Evolutionary conservation across 2,888 invertebrate genomes (phyloP), one percentile per base, ranked within the genome.

Genomic region (Falcaria lacertinaria): DNA sequence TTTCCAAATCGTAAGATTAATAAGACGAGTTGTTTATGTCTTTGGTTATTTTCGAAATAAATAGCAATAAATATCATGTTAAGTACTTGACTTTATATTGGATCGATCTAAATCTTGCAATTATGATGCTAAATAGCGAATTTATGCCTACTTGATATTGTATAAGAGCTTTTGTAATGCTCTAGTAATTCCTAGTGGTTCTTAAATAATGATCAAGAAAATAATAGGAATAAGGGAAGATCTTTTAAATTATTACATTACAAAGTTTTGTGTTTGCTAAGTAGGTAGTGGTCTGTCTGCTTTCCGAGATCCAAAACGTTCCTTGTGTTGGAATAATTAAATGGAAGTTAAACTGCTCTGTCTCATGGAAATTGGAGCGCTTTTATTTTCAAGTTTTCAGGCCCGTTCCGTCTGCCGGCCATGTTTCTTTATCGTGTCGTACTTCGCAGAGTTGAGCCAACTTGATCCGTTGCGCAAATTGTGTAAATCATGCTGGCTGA

Each of bases 401-500:
- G 41, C 48, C 45, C 44, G 48, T 50, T 53, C 46, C 42, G 42
- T 36, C 35, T 37, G 44, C 42, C 48, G 15, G 41, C 52, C 49
- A n/a, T 42, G 52, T 52, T 57, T 51, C 51, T 47, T 63, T 58
- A 64, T 58, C 54, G 57, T 52, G 53, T 43, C 52, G 50, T 49
- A 42, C 48, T 50, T 52, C 54, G 47, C 48, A 42, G 45, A 51
- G 35, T 54, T 60, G 57, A 64, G 57, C 57, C 53, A 54, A 54
- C 48, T 63, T 64, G 62, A 64, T 67, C 59, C 60, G 54, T 64
- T 64, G 58, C 55, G 54, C 55, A 62, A 69, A 61, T 67, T 73
- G 65, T 63, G 61, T 60, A 69, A 69, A 66, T 70, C 63, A 66
- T 64, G 52, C 60, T 48, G 50, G 49, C 50, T 68, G 70, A 66